Percentiles rank a stretch among this genome's conserved stretches.
These are phyloP conservation scores for Myzus persicae DNA, from an alignment of 1,140 invertebrate genomes.

Conservation along the genomic window DNA sequence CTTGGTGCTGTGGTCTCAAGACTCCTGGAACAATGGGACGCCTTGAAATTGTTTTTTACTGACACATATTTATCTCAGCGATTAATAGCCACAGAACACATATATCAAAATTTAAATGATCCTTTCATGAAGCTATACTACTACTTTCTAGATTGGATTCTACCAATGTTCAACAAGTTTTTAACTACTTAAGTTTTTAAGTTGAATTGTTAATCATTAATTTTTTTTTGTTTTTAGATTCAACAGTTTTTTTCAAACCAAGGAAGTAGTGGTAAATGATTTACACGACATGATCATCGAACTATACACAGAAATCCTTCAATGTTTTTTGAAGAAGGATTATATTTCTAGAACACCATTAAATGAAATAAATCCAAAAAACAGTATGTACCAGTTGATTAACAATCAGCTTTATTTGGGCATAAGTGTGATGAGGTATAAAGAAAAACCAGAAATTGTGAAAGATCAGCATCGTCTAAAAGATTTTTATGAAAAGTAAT, in stretches of 20 bases:
- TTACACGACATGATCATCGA: not conserved
- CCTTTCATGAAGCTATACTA: slow-evolving; percentile 46
- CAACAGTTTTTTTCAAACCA: not conserved
- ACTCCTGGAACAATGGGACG: slow-evolving; percentile 62
- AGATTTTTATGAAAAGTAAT: not conserved
- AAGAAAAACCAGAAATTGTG: not conserved
- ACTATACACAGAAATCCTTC: not conserved
- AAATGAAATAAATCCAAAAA: not conserved
- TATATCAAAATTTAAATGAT: not conserved
- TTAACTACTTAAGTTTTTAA: not conserved
- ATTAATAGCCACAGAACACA: not conserved
- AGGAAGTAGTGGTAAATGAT: not conserved
- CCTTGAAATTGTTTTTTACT: slow-evolving; percentile 61
- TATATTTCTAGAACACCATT: not conserved
- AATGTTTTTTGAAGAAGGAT: not conserved
- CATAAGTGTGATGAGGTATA: not conserved
- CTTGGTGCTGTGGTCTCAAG: slow-evolving; percentile 61
- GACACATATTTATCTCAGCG: not conserved
- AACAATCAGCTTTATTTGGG: not conserved
- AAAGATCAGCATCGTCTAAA: not conserved
- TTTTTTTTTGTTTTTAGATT: not conserved
- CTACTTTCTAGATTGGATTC: slow-evolving; percentile 49
- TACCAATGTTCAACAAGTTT: slow-evolving; percentile 10
- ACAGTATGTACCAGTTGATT: not conserved
- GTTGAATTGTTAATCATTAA: not conserved